Percentiles rank a stretch among this genome's conserved stretches.
These are phyloP conservation scores for Botia almorhae DNA, from an alignment of 2,797 vertebrate species.

Conservation along the genomic window DNA sequence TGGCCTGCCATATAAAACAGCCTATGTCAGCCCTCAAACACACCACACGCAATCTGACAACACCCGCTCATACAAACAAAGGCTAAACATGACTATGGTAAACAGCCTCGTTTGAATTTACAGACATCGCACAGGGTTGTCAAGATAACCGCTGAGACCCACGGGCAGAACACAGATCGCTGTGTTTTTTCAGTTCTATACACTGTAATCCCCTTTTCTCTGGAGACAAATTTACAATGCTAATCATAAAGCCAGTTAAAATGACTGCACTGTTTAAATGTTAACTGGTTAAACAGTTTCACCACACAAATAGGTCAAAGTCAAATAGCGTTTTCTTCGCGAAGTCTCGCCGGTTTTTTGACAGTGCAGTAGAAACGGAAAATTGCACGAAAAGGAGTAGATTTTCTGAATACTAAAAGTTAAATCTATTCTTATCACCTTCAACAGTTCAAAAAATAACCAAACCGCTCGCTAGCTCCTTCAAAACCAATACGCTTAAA, in stretches of 20 bases:
- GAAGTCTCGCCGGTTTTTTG: background rate
- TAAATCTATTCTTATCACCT: background rate
- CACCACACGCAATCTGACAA: slow-evolving; percentile 36
- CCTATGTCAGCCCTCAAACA: slow-evolving; percentile 45
- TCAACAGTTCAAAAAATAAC: background rate
- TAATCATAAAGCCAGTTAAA: slow-evolving; percentile 31
- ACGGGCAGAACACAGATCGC: slow-evolving; percentile 6
- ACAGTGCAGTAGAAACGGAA: background rate
- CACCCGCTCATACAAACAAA: slow-evolving; percentile 44
- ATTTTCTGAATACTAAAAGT: slow-evolving; percentile 13
- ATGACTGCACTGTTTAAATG: slow-evolving; percentile 31
- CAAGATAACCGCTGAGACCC: slow-evolving; percentile 32
- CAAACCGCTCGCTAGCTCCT: slow-evolving; percentile 4
- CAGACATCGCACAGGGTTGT: slow-evolving; percentile 24
- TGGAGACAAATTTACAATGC: slow-evolving; percentile 29
- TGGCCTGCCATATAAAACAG: slow-evolving; percentile 48
- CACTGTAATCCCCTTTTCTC: slow-evolving; percentile 36
- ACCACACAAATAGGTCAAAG: slow-evolving; percentile 11
- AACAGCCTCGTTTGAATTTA: slow-evolving; percentile 36
- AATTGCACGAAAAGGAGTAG: background rate
- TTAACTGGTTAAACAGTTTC: slow-evolving; percentile 45
- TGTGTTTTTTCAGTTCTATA: background rate
- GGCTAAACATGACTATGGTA: slow-evolving; percentile 47
- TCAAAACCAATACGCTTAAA: slow-evolving; percentile 35
- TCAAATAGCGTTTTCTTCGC: slow-evolving; percentile 44